Evolutionary conservation across 2,888 invertebrate genomes (phyloP).

Genomic region (Eupithecia tripunctaria): DNA sequence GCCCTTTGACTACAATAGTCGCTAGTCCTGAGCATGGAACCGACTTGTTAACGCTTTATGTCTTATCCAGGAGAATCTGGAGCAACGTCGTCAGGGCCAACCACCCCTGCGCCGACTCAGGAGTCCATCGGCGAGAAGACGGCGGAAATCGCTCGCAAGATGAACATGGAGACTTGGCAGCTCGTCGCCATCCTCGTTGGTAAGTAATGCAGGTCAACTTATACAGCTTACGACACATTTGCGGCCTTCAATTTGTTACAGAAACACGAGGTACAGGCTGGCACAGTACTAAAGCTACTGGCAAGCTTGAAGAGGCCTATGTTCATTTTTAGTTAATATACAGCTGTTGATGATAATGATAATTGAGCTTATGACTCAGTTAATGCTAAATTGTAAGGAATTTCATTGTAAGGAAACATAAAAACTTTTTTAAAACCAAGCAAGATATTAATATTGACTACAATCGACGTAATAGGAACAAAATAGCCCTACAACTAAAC

Average conservation of each 20-base stretch:
- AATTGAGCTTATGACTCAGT: neutral
- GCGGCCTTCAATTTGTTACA: neutral
- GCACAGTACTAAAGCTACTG: neutral
- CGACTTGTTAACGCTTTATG: neutral
- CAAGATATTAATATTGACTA: too few relatives aligned
- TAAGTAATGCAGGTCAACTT: conserved; percentile 60
- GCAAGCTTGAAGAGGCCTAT: neutral
- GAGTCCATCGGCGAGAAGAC: conserved; percentile 84
- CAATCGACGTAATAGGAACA: too few relatives aligned
- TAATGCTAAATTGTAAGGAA: too few relatives aligned
- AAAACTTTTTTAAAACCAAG: too few relatives aligned
- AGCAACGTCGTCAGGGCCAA: conserved; percentile 48
- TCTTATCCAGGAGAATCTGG: conserved; percentile 44
- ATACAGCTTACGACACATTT: neutral
- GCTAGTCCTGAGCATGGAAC: neutral
- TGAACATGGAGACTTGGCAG: conserved; percentile 93
- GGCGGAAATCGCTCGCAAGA: conserved; percentile 87
- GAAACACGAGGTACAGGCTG: neutral
- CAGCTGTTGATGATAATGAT: neutral
- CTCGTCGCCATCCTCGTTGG: conserved; percentile 93
- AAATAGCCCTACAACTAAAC: too few relatives aligned
- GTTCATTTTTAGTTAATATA: too few relatives aligned
- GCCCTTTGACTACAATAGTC: neutral
- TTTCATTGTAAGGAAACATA: too few relatives aligned
- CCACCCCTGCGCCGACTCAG: conserved; percentile 63